phyloP scores from a whole-genome alignment of 2,888 invertebrate genomes.

The Gari tellinella region DNA sequence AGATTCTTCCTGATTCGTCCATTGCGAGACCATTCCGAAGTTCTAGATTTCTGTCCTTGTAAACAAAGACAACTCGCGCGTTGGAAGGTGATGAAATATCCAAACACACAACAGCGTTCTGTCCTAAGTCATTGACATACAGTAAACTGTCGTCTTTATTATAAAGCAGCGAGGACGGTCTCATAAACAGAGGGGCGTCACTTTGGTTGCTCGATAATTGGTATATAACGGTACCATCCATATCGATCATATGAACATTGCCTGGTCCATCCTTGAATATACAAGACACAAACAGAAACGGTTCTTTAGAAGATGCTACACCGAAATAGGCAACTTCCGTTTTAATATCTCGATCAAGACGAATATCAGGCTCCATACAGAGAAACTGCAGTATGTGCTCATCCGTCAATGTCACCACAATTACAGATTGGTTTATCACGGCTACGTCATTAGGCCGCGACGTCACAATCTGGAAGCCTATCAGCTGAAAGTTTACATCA shows the following conservation, averaged over 20 bases:
- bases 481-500: conserved; percentile 19
- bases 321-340: conserved; percentile 18
- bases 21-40: conserved; percentile 24
- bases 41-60: conserved; percentile 30
- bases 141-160: background rate
- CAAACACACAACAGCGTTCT: conserved; percentile 27
- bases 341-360: conserved; percentile 9
- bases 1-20: conserved; percentile 19
- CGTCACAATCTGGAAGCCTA: conserved; percentile 5
- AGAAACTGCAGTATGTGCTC: conserved; percentile 20
- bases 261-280: conserved; percentile 14
- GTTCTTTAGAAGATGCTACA: conserved; percentile 8
- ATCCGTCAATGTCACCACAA: conserved; percentile 22
- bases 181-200: background rate
- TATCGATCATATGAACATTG: conserved; percentile 23
- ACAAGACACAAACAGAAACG: conserved; percentile 12
- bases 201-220: background rate
- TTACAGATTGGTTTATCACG: conserved; percentile 6
- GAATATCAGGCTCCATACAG: background rate
- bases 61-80: background rate
- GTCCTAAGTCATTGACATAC: conserved; percentile 23
- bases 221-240: conserved; percentile 15
- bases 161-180: conserved; percentile 12
- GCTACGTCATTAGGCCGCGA: conserved; percentile 31
- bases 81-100: conserved; percentile 7